Evolutionary conservation across 2,797 vertebrate species (phyloP).

Genomic region (Nannoperca australis): DNA sequence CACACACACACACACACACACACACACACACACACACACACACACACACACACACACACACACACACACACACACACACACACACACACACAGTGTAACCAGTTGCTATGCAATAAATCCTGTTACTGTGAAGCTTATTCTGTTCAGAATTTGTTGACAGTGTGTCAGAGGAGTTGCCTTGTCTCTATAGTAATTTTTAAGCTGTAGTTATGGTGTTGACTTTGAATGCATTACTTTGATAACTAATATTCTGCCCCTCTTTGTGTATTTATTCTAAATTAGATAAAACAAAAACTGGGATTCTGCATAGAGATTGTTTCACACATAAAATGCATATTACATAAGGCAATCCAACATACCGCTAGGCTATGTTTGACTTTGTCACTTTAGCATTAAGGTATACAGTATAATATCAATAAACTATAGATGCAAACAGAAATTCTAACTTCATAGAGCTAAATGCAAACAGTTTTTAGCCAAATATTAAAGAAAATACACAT

Average conservation of each 20-base stretch:
- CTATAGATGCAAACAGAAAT: slow-evolving; percentile 21
- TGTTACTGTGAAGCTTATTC: slow-evolving; percentile 13
- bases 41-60: too few relatives aligned
- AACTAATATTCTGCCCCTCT: not conserved
- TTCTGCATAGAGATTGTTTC: slow-evolving; percentile 27
- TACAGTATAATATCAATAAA: slow-evolving; percentile 15
- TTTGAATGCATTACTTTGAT: not conserved
- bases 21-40: too few relatives aligned
- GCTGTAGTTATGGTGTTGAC: not conserved
- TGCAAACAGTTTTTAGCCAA: slow-evolving; percentile 13
- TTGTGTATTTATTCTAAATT: slow-evolving; percentile 2
- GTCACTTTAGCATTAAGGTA: slow-evolving; percentile 23
- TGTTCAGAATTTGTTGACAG: slow-evolving; percentile 43
- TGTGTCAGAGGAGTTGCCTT: not conserved
- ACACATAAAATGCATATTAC: slow-evolving; percentile 33
- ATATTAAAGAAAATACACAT: slow-evolving; percentile 47
- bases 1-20: too few relatives aligned
- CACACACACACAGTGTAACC: slow-evolving; percentile 34
- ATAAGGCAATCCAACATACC: slow-evolving; percentile 28
- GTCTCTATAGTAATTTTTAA: not conserved
- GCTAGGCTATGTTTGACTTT: slow-evolving; percentile 16
- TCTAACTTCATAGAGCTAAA: slow-evolving; percentile 14
- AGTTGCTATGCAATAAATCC: slow-evolving; percentile 55
- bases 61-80: too few relatives aligned
- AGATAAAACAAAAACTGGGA: slow-evolving; percentile 1